These are phyloP conservation scores for Saimiri boliviensis DNA, from an alignment of 2,113 vertebrate genomes.

Conservation along the genomic window DNA sequence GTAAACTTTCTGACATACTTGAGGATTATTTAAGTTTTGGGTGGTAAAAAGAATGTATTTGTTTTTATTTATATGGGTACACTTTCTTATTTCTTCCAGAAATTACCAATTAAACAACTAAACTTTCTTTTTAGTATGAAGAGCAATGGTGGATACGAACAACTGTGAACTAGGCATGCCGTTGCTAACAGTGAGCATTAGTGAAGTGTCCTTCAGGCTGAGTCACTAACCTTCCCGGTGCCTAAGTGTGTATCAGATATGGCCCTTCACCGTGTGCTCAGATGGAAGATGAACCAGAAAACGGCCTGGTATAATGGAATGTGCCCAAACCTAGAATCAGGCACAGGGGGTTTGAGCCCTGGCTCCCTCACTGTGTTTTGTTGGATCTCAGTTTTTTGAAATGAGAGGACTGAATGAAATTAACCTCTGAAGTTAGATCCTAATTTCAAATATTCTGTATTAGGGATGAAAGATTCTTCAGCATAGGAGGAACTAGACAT, in stretches of 20 bases:
- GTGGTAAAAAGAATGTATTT: slow-evolving; percentile 18
- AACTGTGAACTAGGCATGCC: fast-evolving
- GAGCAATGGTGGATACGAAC: no score
- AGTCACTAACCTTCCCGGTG: fast-evolving
- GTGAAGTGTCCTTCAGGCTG: fast-evolving
- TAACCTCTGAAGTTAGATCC: neutral
- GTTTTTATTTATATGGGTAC: neutral
- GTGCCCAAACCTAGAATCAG: neutral
- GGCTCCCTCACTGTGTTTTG: neutral
- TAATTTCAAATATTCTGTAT: neutral
- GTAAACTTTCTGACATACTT: slow-evolving; percentile 55
- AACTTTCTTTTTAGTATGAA: neutral
- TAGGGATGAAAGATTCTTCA: no score
- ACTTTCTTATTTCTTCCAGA: neutral
- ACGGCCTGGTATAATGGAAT: fast-evolving
- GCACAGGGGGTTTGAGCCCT: fast-evolving
- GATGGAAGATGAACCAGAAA: fast-evolving
- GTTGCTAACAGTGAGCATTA: fast-evolving
- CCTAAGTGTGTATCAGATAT: fast-evolving
- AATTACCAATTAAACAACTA: neutral
- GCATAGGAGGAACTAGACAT: neutral
- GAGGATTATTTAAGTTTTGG: slow-evolving; percentile 39
- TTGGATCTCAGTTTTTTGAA: neutral
- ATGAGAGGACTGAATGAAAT: neutral
- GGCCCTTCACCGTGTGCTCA: neutral